Conservation (phyloP, 2,797 vertebrate species). For the Spinibarbus caldwelli region DNA sequence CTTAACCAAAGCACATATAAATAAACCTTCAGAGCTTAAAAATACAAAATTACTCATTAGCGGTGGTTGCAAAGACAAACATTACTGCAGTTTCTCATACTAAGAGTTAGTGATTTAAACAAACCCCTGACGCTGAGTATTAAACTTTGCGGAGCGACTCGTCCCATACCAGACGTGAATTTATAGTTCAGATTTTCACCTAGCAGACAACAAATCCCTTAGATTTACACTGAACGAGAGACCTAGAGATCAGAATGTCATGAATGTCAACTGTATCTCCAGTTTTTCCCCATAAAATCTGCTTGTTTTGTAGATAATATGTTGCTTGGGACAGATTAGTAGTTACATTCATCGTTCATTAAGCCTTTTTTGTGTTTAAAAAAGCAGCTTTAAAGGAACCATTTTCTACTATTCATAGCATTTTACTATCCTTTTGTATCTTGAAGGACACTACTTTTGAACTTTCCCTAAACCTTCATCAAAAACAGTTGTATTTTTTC, state of each 20-base stretch:
- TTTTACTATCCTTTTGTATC: not conserved
- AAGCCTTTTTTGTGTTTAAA: not conserved
- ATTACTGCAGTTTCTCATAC: not conserved
- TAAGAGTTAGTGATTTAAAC: not conserved
- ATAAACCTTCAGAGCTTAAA: constrained; percentile 18
- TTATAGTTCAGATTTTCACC: not conserved
- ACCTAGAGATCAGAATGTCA: not conserved
- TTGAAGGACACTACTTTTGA: not conserved
- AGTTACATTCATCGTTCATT: too few species aligned
- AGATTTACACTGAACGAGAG: not conserved
- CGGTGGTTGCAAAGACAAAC: not conserved
- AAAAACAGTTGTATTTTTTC: not conserved
- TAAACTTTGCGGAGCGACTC: not conserved
- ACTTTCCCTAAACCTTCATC: not conserved
- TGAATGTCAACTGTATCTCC: not conserved
- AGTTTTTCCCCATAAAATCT: not conserved
- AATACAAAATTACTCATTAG: not conserved
- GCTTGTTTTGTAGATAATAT: not conserved
- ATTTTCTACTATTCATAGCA: not conserved
- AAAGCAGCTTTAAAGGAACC: not conserved
- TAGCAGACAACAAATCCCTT: not conserved
- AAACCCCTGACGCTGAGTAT: not conserved
- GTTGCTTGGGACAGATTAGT: not conserved
- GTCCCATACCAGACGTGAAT: not conserved
- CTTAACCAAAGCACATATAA: not conserved